phyloP scores from a whole-genome alignment of 2,797 vertebrate species.

The Urosaurus nigricauda region DNA sequence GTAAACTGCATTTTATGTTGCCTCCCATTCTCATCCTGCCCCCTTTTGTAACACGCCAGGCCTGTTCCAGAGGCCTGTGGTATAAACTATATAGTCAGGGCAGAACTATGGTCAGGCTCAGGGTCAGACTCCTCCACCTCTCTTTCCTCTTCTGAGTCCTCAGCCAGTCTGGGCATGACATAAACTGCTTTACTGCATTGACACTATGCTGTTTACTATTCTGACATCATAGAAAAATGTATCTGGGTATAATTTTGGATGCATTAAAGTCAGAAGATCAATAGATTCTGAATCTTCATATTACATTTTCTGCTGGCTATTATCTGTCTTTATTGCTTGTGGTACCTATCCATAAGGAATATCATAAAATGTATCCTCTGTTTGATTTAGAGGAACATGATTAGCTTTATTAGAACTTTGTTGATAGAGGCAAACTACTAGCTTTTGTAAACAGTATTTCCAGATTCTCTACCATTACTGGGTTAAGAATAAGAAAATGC shows the following conservation, averaged over 20 bases:
- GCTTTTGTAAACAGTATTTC: neutral
- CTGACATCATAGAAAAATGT: neutral
- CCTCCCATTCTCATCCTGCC: too few relatives aligned
- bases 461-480: slow-evolving; percentile 14
- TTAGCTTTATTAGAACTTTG: slow-evolving; percentile 4
- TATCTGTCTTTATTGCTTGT: neutral
- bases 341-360: neutral
- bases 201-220: neutral
- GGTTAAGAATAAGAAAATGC: slow-evolving; percentile 3
- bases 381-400: slow-evolving; percentile 29
- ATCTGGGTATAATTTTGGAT: neutral
- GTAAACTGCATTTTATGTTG: too few relatives aligned
- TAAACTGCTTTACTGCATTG: neutral
- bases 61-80: too few relatives aligned
- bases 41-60: too few relatives aligned
- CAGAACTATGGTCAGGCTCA: too few relatives aligned
- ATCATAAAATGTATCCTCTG: neutral
- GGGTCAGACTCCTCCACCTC: too few relatives aligned
- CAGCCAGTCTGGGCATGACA: too few relatives aligned
- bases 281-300: neutral
- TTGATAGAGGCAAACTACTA: neutral
- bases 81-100: too few relatives aligned
- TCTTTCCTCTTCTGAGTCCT: too few relatives aligned
- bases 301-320: neutral
- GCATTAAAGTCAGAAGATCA: neutral